Percentiles rank a stretch among this genome's conserved stretches.
These are phyloP conservation scores for Drosophila rufa DNA, from an alignment of 1,140 invertebrate genomes.

Conservation along the genomic window DNA sequence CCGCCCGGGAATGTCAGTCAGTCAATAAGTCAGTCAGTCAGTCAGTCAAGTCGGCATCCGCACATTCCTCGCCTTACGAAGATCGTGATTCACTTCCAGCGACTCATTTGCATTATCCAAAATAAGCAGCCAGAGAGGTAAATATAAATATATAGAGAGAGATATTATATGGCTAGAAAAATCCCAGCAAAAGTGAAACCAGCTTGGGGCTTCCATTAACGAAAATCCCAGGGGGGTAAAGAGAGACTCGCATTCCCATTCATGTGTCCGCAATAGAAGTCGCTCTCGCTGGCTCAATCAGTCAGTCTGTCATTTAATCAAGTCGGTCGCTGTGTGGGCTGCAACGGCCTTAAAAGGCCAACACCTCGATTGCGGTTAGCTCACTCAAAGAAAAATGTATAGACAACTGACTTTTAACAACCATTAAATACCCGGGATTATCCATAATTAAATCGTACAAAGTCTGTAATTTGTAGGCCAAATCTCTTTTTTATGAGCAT, in stretches of 20 bases:
- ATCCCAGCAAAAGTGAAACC: conserved; percentile 51
- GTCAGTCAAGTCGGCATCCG: conserved; percentile 3
- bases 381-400: conserved; percentile 10
- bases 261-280: conserved; percentile 26
- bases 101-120: conserved; percentile 51
- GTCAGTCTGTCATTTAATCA: conserved; percentile 1
- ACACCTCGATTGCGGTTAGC: not conserved
- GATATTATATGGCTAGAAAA: conserved; percentile 5
- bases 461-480: no score
- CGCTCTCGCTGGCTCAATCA: conserved; percentile 3
- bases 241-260: conserved; percentile 25
- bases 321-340: conserved; percentile 36
- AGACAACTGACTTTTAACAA: not conserved
- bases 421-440: not conserved
- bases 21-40: not conserved
- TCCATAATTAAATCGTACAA: no score
- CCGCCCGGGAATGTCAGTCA: not conserved
- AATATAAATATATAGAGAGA: not conserved
- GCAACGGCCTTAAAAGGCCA: conserved; percentile 43
- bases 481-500: no score
- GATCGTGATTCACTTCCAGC: conserved; percentile 36
- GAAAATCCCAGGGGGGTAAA: conserved; percentile 23
- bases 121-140: conserved; percentile 6
- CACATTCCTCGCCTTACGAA: conserved; percentile 22
- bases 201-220: conserved; percentile 62